phyloP scores from a whole-genome alignment of 1,140 invertebrate species.

The Melanaphis sacchari region DNA sequence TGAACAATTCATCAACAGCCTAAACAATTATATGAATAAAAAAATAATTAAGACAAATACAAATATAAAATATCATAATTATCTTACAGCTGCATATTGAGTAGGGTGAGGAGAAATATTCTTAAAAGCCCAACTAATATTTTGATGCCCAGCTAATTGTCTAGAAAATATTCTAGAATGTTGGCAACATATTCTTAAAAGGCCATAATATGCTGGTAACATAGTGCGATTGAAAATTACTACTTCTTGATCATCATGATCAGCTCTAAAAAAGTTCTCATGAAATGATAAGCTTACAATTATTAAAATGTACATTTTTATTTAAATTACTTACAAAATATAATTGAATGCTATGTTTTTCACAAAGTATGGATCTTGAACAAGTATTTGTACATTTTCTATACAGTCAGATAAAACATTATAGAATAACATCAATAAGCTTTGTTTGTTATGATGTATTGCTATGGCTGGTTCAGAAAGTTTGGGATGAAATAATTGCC shows the following conservation, averaged over 20 bases:
- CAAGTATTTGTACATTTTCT: conserved; percentile 88
- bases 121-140: conserved; percentile 95
- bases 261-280: conserved; percentile 70
- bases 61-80: neutral
- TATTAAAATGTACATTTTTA: neutral
- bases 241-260: conserved; percentile 95
- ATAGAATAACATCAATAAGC: conserved; percentile 90
- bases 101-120: conserved; percentile 93
- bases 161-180: conserved; percentile 84
- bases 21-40: conserved; percentile 61
- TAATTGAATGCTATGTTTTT: conserved; percentile 97
- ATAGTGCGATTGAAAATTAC: conserved; percentile 91
- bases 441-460: conserved; percentile 94
- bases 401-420: conserved; percentile 89
- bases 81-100: conserved; percentile 81
- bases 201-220: conserved; percentile 93
- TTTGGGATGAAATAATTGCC: conserved; percentile 93
- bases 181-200: conserved; percentile 87
- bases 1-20: conserved; percentile 91
- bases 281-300: neutral
- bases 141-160: conserved; percentile 88
- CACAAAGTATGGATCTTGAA: conserved; percentile 81
- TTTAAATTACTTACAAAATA: conserved; percentile 80
- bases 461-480: conserved; percentile 93
- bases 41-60: conserved; percentile 36